Evolutionary conservation across 2,113 vertebrate genomes (phyloP).

Genomic region (Gadus chalcogrammus): DNA sequence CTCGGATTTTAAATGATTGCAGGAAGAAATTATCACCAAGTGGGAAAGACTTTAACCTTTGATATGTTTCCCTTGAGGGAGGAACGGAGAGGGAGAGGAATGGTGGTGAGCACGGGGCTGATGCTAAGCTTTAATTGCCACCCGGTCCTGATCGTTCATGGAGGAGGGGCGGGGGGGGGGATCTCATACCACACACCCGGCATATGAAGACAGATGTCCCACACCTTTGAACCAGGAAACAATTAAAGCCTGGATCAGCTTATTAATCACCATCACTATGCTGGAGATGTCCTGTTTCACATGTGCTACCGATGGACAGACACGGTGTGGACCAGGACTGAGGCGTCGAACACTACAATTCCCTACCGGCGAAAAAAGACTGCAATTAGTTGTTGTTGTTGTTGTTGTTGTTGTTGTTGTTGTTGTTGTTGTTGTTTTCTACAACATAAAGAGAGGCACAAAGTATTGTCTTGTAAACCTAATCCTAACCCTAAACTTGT

Average conservation of each 20-base stretch:
- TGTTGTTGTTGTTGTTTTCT: too few relatives aligned
- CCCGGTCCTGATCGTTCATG: constrained; percentile 14
- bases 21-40: constrained; percentile 1
- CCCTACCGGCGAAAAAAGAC: too few relatives aligned
- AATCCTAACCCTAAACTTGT: too few relatives aligned
- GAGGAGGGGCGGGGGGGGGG: constrained; percentile 26
- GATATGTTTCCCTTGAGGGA: background rate
- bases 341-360: too few relatives aligned
- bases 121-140: constrained; percentile 29
- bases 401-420: background rate
- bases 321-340: too few relatives aligned
- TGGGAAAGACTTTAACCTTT: constrained; percentile 17
- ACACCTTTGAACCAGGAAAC: constrained; percentile 53
- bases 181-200: constrained; percentile 31
- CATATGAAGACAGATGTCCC: constrained; percentile 47
- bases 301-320: background rate
- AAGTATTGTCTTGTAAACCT: too few relatives aligned
- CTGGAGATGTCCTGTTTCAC: constrained; percentile 22
- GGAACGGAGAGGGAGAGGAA: background rate
- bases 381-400: background rate
- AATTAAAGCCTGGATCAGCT: constrained; percentile 46
- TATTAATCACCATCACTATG: constrained; percentile 46
- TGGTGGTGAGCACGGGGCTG: background rate
- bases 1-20: too few relatives aligned
- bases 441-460: too few relatives aligned